These are phyloP conservation scores for Reticulitermes speratus DNA, from an alignment of 1,140 invertebrate species.

Conservation along the genomic window DNA sequence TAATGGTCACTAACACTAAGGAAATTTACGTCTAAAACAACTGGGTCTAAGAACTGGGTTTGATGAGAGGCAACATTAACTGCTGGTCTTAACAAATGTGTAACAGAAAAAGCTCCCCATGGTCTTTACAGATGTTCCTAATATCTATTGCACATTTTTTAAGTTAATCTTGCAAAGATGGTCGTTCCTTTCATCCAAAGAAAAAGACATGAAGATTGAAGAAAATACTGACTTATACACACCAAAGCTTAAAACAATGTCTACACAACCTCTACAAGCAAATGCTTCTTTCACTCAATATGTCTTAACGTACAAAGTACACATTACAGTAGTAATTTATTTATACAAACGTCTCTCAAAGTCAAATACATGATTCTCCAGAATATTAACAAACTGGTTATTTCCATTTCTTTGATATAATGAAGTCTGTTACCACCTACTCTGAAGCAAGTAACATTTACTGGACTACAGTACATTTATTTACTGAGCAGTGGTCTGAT, in stretches of 20 bases:
- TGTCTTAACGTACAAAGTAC: neutral
- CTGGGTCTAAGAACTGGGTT: neutral
- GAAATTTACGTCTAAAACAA: neutral
- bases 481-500: constrained; percentile 2
- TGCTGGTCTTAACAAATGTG: constrained; percentile 5
- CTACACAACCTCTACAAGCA: neutral
- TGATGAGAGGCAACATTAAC: constrained; percentile 7
- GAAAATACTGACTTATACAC: neutral
- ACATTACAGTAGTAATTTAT: neutral
- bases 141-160: neutral
- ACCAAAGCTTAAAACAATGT: neutral
- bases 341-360: neutral
- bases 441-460: neutral
- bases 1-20: constrained; percentile 5
- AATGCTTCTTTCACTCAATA: neutral
- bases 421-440: neutral
- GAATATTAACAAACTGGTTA: neutral
- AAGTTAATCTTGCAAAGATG: neutral
- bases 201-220: neutral
- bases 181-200: neutral
- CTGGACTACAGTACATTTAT: constrained; percentile 21
- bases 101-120: constrained; percentile 3
- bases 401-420: neutral
- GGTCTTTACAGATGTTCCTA: neutral
- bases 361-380: neutral